A percentile compares a stretch with the other conserved stretches of the same genome.
Conservation (phyloP, 1,140 invertebrate species). For the Notospermus geniculatus region DNA sequence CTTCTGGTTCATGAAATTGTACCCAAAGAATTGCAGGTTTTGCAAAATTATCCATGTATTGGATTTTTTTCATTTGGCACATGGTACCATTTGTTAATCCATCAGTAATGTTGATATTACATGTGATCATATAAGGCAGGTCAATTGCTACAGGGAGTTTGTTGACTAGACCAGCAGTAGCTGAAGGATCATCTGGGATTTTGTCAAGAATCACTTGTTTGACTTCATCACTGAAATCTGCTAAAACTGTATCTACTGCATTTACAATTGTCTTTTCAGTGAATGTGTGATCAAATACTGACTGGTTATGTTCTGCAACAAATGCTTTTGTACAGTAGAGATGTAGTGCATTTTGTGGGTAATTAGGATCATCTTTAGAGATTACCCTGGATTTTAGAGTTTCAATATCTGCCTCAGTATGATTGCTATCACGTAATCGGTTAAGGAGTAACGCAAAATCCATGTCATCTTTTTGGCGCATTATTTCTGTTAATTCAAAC, state of each 20-base stretch:
- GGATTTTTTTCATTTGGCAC: slow-evolving; percentile 3
- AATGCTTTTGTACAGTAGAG: slow-evolving; percentile 18
- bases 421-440: slow-evolving; percentile 9
- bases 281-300: slow-evolving; percentile 7
- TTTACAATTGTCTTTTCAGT: not conserved
- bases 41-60: not conserved
- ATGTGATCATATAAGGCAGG: not conserved
- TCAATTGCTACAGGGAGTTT: not conserved
- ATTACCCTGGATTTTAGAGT: slow-evolving; percentile 6
- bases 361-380: not conserved
- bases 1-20: not conserved
- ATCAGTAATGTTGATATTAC: slow-evolving; percentile 8
- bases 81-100: slow-evolving; percentile 1
- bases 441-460: slow-evolving; percentile 21
- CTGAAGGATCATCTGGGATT: not conserved
- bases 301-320: slow-evolving; percentile 16
- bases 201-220: slow-evolving; percentile 2
- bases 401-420: not conserved
- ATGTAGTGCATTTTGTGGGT: slow-evolving; percentile 3
- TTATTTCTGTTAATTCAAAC: slow-evolving; percentile 16
- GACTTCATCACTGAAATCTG: slow-evolving; percentile 7
- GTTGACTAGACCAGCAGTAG: not conserved
- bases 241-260: not conserved
- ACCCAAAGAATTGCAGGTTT: slow-evolving; percentile 4
- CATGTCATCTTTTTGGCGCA: slow-evolving; percentile 19